Conservation (phyloP, 2,113 vertebrate species). For the Mus spicilegus region DNA sequence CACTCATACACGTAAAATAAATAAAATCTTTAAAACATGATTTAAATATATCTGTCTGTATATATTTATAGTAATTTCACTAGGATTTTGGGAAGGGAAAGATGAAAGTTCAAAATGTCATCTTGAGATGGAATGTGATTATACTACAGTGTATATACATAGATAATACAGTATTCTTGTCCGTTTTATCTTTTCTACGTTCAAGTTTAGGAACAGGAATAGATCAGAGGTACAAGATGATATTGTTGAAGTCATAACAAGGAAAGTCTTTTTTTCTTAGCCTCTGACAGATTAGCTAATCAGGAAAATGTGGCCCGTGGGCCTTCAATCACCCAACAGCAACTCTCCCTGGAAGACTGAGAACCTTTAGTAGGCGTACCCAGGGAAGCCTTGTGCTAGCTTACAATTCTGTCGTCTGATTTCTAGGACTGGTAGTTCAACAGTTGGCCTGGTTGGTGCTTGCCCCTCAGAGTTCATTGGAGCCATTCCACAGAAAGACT, state of each 20-base stretch:
- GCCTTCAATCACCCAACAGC: neutral
- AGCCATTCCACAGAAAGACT: neutral
- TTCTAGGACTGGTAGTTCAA: neutral
- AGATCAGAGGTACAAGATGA: slow-evolving; percentile 27
- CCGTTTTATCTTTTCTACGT: neutral
- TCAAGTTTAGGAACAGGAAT: slow-evolving; percentile 19
- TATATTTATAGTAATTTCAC: slow-evolving; percentile 14
- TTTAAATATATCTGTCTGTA: too few species aligned
- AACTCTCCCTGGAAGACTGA: neutral
- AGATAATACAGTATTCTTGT: neutral
- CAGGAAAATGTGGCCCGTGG: slow-evolving; percentile 10
- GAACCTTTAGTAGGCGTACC: neutral
- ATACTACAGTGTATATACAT: neutral
- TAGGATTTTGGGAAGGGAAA: slow-evolving; percentile 48
- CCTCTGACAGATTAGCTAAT: slow-evolving; percentile 31
- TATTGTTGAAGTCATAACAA: slow-evolving; percentile 17
- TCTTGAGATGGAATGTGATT: slow-evolving; percentile 40
- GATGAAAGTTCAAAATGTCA: slow-evolving; percentile 16
- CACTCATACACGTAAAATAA: too few species aligned
- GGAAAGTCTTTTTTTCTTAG: slow-evolving; percentile 30
- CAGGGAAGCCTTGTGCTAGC: neutral
- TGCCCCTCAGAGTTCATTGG: neutral
- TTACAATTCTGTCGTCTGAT: neutral
- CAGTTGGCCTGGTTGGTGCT: neutral
- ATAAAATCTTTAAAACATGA: too few species aligned